These are phyloP conservation scores for Schizothorax lantsangensis DNA, from an alignment of 2,797 vertebrate genomes.

Conservation along the genomic window DNA sequence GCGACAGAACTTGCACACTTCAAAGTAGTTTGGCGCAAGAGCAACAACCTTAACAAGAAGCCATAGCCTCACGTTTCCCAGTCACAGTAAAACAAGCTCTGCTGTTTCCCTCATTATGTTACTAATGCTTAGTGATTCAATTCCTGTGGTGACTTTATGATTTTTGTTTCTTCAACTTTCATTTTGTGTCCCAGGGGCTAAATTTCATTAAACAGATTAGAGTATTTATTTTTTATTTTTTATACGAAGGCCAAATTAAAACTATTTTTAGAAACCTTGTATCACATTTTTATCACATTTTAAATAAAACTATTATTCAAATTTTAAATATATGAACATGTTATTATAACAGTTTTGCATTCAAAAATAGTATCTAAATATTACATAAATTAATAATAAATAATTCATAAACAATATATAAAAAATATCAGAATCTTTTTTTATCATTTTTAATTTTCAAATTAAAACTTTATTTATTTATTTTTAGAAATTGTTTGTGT, in stretches of 20 bases:
- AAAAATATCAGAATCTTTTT: too few relatives aligned
- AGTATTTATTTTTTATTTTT: too few relatives aligned
- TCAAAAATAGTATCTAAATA: neutral
- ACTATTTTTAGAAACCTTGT: neutral
- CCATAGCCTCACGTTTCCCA: constrained; percentile 6
- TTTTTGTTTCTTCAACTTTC: neutral
- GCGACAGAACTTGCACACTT: constrained; percentile 29
- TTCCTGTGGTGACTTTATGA: neutral
- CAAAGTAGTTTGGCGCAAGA: neutral
- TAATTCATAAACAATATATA: too few relatives aligned
- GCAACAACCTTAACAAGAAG: constrained; percentile 6
- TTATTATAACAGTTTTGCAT: neutral
- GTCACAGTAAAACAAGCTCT: neutral
- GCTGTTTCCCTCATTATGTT: neutral
- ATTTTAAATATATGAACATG: neutral
- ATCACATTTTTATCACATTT: neutral
- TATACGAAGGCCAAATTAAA: neutral
- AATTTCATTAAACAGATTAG: neutral
- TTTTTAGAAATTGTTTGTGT: too few relatives aligned
- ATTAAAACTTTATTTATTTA: too few relatives aligned
- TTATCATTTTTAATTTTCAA: too few relatives aligned
- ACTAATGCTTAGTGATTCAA: neutral
- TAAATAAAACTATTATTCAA: neutral
- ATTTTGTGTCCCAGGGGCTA: neutral
- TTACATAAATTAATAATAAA: neutral